Conservation (phyloP, 2,888 invertebrate genomes). For the Eupithecia tripunctaria region DNA sequence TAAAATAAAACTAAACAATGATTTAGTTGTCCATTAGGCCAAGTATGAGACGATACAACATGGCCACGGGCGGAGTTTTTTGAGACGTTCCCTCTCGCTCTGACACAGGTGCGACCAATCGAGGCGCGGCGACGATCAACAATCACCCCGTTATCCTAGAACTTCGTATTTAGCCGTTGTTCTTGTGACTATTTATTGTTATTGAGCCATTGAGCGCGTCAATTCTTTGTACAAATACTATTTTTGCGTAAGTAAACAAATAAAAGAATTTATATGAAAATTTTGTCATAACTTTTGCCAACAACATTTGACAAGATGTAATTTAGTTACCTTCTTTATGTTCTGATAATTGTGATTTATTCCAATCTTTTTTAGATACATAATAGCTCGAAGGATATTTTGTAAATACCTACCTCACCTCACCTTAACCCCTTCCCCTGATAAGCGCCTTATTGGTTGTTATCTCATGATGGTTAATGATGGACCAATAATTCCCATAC, state of each 20-base stretch:
- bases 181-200: slow-evolving; percentile 5
- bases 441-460: no score
- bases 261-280: background rate
- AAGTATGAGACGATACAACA: slow-evolving; percentile 56
- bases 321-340: background rate
- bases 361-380: background rate
- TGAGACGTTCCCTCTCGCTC: slow-evolving; percentile 48
- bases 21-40: slow-evolving; percentile 52
- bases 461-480: no score
- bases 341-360: background rate
- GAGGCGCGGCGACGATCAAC: slow-evolving; percentile 57
- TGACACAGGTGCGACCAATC: slow-evolving; percentile 74
- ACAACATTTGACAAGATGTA: background rate
- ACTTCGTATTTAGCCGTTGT: background rate
- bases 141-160: slow-evolving; percentile 60
- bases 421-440: no score
- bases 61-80: slow-evolving; percentile 67
- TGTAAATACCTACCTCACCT: no score
- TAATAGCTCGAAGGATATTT: background rate
- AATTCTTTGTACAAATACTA: slow-evolving; percentile 1
- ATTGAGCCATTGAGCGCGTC: background rate
- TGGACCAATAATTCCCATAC: no score
- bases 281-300: background rate
- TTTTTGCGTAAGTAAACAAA: background rate
- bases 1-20: slow-evolving; percentile 44